Evolutionary conservation across 2,113 vertebrate species (phyloP).

Genomic region (Ciconia boyciana): DNA sequence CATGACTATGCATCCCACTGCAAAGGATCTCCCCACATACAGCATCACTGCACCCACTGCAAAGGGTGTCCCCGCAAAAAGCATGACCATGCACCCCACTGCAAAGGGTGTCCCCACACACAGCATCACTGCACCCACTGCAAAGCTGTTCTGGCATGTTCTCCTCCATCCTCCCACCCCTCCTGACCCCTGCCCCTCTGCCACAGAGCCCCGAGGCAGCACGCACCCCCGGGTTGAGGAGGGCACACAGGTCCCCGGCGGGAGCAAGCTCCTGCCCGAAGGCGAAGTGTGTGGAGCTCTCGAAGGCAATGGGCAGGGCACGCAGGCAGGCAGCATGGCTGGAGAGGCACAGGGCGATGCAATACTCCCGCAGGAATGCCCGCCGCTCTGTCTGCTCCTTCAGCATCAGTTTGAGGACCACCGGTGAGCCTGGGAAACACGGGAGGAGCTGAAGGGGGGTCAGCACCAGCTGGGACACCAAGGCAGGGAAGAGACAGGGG

Average conservation of each 20-base stretch:
- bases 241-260: constrained; percentile 84
- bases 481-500: too few species aligned
- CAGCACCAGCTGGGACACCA: not conserved
- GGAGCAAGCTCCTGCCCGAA: constrained; percentile 88
- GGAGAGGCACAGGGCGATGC: constrained; percentile 85
- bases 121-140: too few species aligned
- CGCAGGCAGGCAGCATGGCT: constrained; percentile 82
- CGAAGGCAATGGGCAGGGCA: constrained; percentile 84
- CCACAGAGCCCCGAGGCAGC: not conserved
- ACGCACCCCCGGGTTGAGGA: constrained; percentile 36
- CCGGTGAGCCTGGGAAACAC: constrained; percentile 72
- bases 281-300: constrained; percentile 81
- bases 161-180: not conserved
- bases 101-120: not conserved
- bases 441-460: too few species aligned
- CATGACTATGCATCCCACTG: not conserved
- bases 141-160: not conserved
- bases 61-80: not conserved
- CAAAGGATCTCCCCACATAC: not conserved
- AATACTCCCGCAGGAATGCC: constrained; percentile 89
- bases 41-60: not conserved
- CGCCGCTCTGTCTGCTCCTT: constrained; percentile 72
- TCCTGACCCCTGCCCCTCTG: not conserved
- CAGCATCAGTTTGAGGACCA: constrained; percentile 88
- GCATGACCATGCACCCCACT: too few species aligned